Base-by-base conservation (phyloP, 37 sponge, comb jelly and placozoan species). In the Axinella damicornis region DNA sequence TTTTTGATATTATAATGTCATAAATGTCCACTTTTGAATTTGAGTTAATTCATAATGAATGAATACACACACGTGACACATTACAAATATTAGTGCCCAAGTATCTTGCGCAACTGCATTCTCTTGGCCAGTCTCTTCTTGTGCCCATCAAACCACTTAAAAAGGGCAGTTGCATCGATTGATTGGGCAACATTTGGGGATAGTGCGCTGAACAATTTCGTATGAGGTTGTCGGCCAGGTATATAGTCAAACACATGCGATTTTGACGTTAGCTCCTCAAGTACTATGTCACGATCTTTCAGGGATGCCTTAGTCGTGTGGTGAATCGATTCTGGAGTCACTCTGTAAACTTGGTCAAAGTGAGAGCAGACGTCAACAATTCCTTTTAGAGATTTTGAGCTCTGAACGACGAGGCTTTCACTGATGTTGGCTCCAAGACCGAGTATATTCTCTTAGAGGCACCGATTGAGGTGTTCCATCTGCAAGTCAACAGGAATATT, bases 401-500 rank as follows among this genome's bases (percentile, higher is more conserved):
- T 82, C 27, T 46, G 46, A 9, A 46, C 46, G 9, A 46, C 46
- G 9, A 46, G 46, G 4, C 6, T 46, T 46, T 55, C 28, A 4
- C 70, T 82, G 5, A 6, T 32, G 0, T 72, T 60, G 54, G 16
- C 17, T 20, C 66, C 20, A 35, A 71, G 63, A 25, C 40, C 1
- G 12, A 40, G 57, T 30, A 70, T 82, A 17, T 70, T 39, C 32
- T 70, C 34, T 9, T 72, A 11, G 24, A 33, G 62, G 12, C 27
- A 39, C 30, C 65, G 22, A 60, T 77, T 57, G 61, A 70, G 33
- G 0, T 56, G 72, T 27, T 82, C 71, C 83, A 82, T 82, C 2
- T 71, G 73, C 1, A 82, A 57, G 25, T 82, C 83, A 21, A 57
- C 25, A 5, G 83, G 83, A 0, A 71, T 35, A 25, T 82, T 82